Evolutionary conservation across 2,797 vertebrate genomes (phyloP), one percentile per base, ranked within the genome.

Genomic region (Sternotherus odoratus): DNA sequence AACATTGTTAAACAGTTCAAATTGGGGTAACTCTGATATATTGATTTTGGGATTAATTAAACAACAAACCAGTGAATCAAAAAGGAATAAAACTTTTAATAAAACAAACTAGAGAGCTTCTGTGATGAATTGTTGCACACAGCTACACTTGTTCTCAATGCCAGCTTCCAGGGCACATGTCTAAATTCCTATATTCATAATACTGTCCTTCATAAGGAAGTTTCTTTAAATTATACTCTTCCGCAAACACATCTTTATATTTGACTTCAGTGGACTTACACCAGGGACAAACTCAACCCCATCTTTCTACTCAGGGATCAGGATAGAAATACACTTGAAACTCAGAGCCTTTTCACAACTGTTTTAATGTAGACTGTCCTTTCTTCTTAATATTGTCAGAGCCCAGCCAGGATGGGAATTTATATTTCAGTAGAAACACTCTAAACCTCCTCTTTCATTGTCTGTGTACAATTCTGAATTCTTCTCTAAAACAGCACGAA

Each of bases 1-100:
- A 86, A 53, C 86, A 74, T n/a, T 77, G 2, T 85, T 48, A 83
- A 86, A 72, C 48, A 15, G 50, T 77, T 90, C 78, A 88, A 93
- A 81, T 1, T 1, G 87, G 30, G 33, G 7, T 54, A 77, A 53
- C 30, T 60, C 11, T 28, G 2, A 13, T 33, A 30, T 60, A 16
- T 15, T 60, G 56, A 60, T 33, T 30, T 15, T 33, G 56, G 28
- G 28, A 13, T 30, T 60, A 28, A 60, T 60, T 60, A 60, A 60
- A 60, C 24, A 60, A 60, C 28, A 60, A 60, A 60, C 13, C 56
- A 60, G 56, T 60, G 56, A 60, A 33, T 60, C 28, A 60, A 30
- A 60, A 60, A 33, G 28, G 28, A 60, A 57, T 30, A 30, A 30
- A 57, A 60, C 56, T 60, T 60, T 15, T 30, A 60, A 60, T 33